phyloP scores from a whole-genome alignment of 2,888 invertebrate genomes.

The Anoncus sp. region DNA sequence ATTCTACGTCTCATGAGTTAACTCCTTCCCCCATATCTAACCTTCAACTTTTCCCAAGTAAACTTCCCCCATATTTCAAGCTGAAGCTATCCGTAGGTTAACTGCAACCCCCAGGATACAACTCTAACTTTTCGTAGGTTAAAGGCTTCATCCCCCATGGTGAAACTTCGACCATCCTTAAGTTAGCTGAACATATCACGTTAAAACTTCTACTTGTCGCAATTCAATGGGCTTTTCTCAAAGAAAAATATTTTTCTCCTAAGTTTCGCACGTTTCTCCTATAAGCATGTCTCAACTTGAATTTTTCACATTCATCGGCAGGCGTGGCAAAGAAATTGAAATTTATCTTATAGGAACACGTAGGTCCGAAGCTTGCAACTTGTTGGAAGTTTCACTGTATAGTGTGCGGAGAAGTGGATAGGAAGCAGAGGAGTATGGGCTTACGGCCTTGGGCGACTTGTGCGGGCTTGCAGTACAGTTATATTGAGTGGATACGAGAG shows the following conservation, averaged over 20 bases:
- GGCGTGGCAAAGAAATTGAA: not conserved
- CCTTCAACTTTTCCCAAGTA: no score
- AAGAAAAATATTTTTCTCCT: not conserved
- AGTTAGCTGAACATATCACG: not conserved
- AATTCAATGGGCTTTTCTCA: not conserved
- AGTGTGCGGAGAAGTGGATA: slow-evolving; percentile 5
- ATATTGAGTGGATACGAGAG: slow-evolving; percentile 2
- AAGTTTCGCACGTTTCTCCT: not conserved
- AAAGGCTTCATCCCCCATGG: no score
- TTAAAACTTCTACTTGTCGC: not conserved
- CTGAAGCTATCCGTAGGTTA: no score
- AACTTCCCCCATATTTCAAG: no score
- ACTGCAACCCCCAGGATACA: no score
- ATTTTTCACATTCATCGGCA: not conserved
- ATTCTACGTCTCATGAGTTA: no score
- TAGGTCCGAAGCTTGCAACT: slow-evolving; percentile 4
- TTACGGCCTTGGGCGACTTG: slow-evolving; percentile 63
- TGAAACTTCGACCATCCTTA: not conserved
- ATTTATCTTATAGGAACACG: not conserved
- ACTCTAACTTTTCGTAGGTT: no score
- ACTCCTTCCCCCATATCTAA: no score
- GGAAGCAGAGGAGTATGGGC: slow-evolving; percentile 18
- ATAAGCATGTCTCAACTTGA: no score
- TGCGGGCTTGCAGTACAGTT: slow-evolving; percentile 52
- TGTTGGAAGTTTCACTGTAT: slow-evolving; percentile 37